Evolutionary conservation across 2,888 invertebrate genomes (phyloP), one percentile per base, ranked within the genome.

Genomic region (Rutpela maculata): DNA sequence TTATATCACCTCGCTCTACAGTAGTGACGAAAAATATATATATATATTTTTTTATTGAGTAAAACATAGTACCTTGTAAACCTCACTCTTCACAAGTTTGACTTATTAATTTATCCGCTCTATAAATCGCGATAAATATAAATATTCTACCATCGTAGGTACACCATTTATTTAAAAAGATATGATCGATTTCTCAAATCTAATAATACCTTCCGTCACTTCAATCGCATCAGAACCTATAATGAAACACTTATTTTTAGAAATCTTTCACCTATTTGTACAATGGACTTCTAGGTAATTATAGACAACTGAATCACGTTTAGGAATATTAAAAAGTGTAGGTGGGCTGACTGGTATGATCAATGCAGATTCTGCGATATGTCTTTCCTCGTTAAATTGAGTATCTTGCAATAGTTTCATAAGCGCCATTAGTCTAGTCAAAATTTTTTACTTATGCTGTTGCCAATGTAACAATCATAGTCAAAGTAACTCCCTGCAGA

Each of bases 231-330:
- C 26, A 17, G 22, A 26, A n/a, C 31, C 62, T 72, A 15, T 35
- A 63, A 35, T 19, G 72, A 72, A 72, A 63, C 22, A 43, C 35
- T 71, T 62, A 71, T 55, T 72, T 72, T 72, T 72, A 72, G 62
- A 72, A 72, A 72, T 72, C 72, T 31, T 50, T 56, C 50, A 67
- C n/a, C 72, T 55, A 55, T 63, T 72, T 63, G 71, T 62, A 38
- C 19, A 31, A 26, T 10, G 17, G 5, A 62, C 63, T n/a, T 50
- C 43, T 62, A 17, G 59, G 60, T 67, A 70, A 76, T 71, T 76
- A 66, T 66, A 55, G 50, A 71, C 66, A 71, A 65, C 63, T 35
- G 19, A 70, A 70, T 65, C 75, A 75, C 75, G 70, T 65, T 65
- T 43, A 26, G 22, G 35, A 22, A 59, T 18, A 35, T 15, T 55